Base-by-base conservation (phyloP, 2,888 invertebrate species). In the Hofmannophila pseudospretella region DNA sequence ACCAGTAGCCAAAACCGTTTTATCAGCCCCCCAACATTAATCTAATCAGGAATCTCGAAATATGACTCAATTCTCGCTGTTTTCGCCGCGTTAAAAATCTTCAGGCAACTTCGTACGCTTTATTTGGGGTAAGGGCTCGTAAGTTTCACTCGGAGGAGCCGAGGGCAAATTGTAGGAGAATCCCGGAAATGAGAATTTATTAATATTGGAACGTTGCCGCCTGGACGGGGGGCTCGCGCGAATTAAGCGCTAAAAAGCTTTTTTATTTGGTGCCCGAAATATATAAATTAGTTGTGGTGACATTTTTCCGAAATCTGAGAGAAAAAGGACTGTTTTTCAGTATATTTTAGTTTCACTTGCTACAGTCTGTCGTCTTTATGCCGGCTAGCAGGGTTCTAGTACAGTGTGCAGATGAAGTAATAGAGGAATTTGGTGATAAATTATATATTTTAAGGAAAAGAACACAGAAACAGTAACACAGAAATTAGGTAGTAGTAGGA, bases 131-230 rank as follows among this genome's bases (percentile, higher is more conserved):
- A 67, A 72, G 74, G 78, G 71, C 51, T 72, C 84, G 68, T 85
- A 84, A 84, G 77, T 82, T 80, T 71, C 65, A 64, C 72, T 74
- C 67, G 69, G 62, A 64, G 67, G 59, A 64, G 68, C 48, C 73
- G 61, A 54, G 67, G 72, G 81, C 79, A 82, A 82, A 85, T 85
- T 85, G 85, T 79, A 67, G 64, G 71, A 70, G 73, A 80, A 78
- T 78, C 77, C 73, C 54, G 67, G 56, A 65, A 79, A 86, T 80
- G 79, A 81, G 81, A 84, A 86, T 85, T 86, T 86, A 86, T 85
- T 85, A 81, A 85, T 84, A 86, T 86, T 84, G 80, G 70, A 71
- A 72, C 56, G 58, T 51, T 51, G 58, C 23, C 23, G 23, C 23
- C n/a, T 39, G 54, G 58, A 47, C 43, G 44, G 57, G 58, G 59